Conservation (phyloP, 2,888 invertebrate species). For the Exephanes ischioxanthus region DNA sequence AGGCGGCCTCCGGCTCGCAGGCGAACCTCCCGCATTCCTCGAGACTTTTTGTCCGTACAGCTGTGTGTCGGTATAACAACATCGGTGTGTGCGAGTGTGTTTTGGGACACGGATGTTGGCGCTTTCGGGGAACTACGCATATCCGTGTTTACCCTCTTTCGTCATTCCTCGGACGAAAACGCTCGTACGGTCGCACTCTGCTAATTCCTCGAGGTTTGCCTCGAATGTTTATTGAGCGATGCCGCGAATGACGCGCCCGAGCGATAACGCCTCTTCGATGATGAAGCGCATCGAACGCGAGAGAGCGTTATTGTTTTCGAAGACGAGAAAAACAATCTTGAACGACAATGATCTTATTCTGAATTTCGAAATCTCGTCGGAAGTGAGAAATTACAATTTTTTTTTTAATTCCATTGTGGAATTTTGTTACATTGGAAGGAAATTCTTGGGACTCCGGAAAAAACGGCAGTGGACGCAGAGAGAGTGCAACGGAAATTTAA, state of each 20-base stretch:
- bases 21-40: slow-evolving; percentile 15
- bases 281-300: not conserved
- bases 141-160: not conserved
- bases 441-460: too few species aligned
- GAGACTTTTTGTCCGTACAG: not conserved
- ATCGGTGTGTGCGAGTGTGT: not conserved
- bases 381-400: not conserved
- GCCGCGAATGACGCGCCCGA: not conserved
- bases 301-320: not conserved
- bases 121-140: not conserved
- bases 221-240: not conserved
- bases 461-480: too few species aligned
- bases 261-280: not conserved
- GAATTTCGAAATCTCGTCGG: not conserved
- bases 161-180: not conserved
- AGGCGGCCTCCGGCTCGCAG: not conserved
- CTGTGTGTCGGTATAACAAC: not conserved
- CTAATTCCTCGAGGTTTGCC: slow-evolving; percentile 1
- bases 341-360: not conserved
- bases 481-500: too few species aligned
- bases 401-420: too few species aligned
- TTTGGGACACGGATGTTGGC: not conserved
- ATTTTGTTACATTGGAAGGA: too few species aligned
- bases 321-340: not conserved
- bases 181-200: not conserved